Evolutionary conservation across 2,888 invertebrate genomes (phyloP).

Genomic region (Baronia brevicornis): DNA sequence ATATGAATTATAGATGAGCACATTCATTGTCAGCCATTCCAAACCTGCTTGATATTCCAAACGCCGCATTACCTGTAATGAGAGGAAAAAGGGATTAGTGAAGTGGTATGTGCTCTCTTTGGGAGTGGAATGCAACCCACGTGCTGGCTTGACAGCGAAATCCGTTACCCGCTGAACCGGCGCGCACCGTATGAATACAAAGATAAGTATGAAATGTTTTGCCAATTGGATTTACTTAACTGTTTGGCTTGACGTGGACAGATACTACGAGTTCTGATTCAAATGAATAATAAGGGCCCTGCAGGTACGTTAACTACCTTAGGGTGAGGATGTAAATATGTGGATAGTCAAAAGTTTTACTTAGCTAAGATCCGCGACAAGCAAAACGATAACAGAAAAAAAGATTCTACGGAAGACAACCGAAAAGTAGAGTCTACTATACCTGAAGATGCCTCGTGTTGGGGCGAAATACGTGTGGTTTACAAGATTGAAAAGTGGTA

Average conservation of each 20-base stretch:
- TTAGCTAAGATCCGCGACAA: too few species aligned
- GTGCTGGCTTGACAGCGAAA: constrained; percentile 21
- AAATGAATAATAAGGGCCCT: too few species aligned
- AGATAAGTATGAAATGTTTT: constrained; percentile 14
- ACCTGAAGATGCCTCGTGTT: too few species aligned
- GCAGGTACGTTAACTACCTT: too few species aligned
- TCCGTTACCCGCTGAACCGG: constrained; percentile 29
- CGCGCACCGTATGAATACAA: constrained; percentile 26
- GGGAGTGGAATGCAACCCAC: constrained; percentile 30
- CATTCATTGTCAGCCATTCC: constrained; percentile 3
- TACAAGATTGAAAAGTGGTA: too few species aligned
- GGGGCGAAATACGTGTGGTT: too few species aligned
- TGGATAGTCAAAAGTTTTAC: too few species aligned
- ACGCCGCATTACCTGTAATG: constrained; percentile 27
- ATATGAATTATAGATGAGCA: constrained; percentile 11
- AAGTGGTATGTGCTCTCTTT: constrained; percentile 13
- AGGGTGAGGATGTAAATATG: too few species aligned
- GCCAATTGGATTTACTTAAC: constrained; percentile 5
- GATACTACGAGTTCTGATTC: too few species aligned
- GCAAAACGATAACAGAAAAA: too few species aligned
- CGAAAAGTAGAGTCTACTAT: too few species aligned
- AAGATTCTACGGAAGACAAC: too few species aligned
- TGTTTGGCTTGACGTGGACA: constrained; percentile 1
- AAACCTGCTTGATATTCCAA: constrained; percentile 9
- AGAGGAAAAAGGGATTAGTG: constrained; percentile 22